These are phyloP conservation scores for Agrilus mali DNA, from an alignment of 2,888 invertebrate species.

Conservation along the genomic window DNA sequence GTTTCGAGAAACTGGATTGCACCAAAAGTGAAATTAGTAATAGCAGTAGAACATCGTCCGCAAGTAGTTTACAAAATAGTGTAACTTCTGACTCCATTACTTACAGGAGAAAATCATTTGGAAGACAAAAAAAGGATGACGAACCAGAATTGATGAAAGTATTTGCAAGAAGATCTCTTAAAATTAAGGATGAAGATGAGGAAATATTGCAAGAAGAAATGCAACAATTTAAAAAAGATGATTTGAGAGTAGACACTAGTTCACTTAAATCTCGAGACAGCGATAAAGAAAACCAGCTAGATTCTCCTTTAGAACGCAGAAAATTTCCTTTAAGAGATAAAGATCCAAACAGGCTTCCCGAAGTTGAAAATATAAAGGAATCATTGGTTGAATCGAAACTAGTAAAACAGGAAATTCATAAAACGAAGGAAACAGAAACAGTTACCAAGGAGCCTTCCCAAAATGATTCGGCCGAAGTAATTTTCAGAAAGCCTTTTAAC, in stretches of 20 bases:
- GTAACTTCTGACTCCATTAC: slow-evolving; percentile 34
- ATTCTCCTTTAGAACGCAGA: slow-evolving; percentile 38
- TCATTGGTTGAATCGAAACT: not conserved
- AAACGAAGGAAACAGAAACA: slow-evolving; percentile 19
- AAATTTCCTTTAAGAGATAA: slow-evolving; percentile 7
- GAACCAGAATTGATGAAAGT: slow-evolving; percentile 74
- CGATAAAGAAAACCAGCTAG: slow-evolving; percentile 56
- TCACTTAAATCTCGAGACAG: slow-evolving; percentile 49
- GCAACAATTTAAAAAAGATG: slow-evolving; percentile 38
- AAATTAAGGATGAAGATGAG: slow-evolving; percentile 59
- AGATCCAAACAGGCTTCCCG: slow-evolving; percentile 14
- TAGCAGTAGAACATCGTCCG: slow-evolving; percentile 36
- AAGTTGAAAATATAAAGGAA: slow-evolving; percentile 4
- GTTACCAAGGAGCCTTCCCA: slow-evolving; percentile 14
- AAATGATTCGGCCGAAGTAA: slow-evolving; percentile 19
- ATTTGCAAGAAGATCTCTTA: slow-evolving; percentile 66
- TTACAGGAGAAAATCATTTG: slow-evolving; percentile 43
- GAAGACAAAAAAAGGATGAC: slow-evolving; percentile 42
- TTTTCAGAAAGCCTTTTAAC: slow-evolving; percentile 22
- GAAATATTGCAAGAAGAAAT: slow-evolving; percentile 36
- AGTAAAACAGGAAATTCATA: slow-evolving; percentile 5
- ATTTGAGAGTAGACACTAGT: slow-evolving; percentile 26
- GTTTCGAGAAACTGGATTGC: slow-evolving; percentile 21
- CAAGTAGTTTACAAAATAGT: slow-evolving; percentile 25
- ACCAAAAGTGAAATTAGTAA: slow-evolving; percentile 31